Conservation (phyloP, 1,140 invertebrate species). For the Nebria ingens region DNA sequence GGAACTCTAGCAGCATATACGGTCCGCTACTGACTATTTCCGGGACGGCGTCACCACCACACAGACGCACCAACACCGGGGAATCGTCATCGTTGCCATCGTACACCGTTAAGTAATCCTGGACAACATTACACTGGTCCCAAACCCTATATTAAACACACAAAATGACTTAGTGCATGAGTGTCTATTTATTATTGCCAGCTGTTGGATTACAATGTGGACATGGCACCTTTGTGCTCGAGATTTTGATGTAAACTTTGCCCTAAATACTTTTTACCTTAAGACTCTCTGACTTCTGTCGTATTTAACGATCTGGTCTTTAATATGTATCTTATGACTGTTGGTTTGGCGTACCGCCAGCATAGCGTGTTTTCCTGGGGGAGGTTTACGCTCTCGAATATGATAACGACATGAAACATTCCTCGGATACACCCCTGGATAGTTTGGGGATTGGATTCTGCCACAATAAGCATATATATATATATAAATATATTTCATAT, state of each 20-base stretch:
- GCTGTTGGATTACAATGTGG: too few relatives aligned
- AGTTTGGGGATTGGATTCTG: conserved; percentile 69
- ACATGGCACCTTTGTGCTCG: too few relatives aligned
- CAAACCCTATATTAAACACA: conserved; percentile 51
- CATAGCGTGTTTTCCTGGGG: conserved; percentile 59
- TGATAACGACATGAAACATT: conserved; percentile 74
- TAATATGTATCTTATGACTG: conserved; percentile 68
- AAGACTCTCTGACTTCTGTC: conserved; percentile 62
- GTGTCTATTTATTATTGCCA: too few relatives aligned
- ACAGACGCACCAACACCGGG: conserved; percentile 64
- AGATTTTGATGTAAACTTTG: too few relatives aligned
- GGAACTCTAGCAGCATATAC: conserved; percentile 69
- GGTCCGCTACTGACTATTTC: conserved; percentile 68
- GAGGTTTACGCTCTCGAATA: conserved; percentile 37
- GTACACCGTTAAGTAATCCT: conserved; percentile 72
- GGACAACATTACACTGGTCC: conserved; percentile 70
- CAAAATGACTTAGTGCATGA: too few relatives aligned
- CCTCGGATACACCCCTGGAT: conserved; percentile 73
- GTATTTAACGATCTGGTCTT: conserved; percentile 65
- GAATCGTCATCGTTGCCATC: conserved; percentile 63
- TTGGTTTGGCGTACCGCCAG: conserved; percentile 62
- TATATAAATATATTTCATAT: too few relatives aligned
- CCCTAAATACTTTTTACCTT: conserved; percentile 49
- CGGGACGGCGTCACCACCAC: conserved; percentile 71
- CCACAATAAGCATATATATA: too few relatives aligned